Evolutionary conservation across 2,113 vertebrate species (phyloP).

Genomic region (Stercorarius parasiticus): DNA sequence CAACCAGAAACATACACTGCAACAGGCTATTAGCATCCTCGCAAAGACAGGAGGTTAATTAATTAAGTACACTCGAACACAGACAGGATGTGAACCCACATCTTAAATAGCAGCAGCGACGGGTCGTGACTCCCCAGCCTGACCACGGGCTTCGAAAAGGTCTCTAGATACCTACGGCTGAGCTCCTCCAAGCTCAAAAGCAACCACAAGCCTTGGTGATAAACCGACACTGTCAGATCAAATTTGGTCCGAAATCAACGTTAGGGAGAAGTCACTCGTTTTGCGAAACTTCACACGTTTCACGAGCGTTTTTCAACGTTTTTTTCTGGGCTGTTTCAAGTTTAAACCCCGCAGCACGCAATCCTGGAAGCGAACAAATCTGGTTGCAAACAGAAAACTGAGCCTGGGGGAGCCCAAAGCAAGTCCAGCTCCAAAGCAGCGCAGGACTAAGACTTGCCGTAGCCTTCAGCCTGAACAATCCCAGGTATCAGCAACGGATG

Average conservation of each 20-base stretch:
- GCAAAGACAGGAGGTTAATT: not conserved
- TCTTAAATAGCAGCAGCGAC: not conserved
- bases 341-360: not conserved
- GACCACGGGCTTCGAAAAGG: not conserved
- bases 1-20: not conserved
- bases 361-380: not conserved
- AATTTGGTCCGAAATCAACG: rapidly evolving
- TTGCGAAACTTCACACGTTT: not conserved
- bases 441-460: not conserved
- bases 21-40: not conserved
- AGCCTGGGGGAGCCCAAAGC: not conserved
- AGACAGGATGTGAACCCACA: not conserved
- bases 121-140: not conserved
- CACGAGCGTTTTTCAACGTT: rapidly evolving
- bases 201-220: too few species aligned
- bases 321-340: not conserved
- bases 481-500: not conserved
- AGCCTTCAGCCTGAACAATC: not conserved
- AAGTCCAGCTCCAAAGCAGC: not conserved
- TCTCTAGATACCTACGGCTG: not conserved
- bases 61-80: not conserved
- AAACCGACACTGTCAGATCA: not conserved
- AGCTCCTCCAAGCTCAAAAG: not conserved
- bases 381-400: not conserved
- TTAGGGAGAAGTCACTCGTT: not conserved